phyloP scores from a whole-genome alignment of 1,140 invertebrate genomes.

The Cydia strobilella region DNA sequence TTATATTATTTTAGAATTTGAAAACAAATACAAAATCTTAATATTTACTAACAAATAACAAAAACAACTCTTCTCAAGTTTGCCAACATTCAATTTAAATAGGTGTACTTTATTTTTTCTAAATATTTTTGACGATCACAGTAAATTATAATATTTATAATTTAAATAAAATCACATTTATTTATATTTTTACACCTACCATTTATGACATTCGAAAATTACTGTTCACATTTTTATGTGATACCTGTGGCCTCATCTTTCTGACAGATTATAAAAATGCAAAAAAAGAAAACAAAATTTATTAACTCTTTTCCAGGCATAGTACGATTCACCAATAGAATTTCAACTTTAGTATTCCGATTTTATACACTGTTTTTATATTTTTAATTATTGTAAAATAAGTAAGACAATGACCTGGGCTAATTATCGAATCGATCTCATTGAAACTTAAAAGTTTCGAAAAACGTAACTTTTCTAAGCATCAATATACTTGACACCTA shows the following conservation, averaged over 20 bases:
- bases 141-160: conserved; percentile 11
- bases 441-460: too few relatives aligned
- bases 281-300: too few relatives aligned
- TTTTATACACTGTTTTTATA: too few relatives aligned
- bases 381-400: too few relatives aligned
- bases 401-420: too few relatives aligned
- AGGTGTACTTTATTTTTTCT: background rate
- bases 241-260: too few relatives aligned
- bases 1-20: conserved; percentile 11
- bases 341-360: too few relatives aligned
- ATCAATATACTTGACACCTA: background rate
- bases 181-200: background rate
- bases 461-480: background rate
- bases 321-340: too few relatives aligned
- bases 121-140: conserved; percentile 35
- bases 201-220: background rate
- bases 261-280: too few relatives aligned
- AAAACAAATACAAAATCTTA: conserved; percentile 20
- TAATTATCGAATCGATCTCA: too few relatives aligned
- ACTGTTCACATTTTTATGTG: too few relatives aligned
- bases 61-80: conserved; percentile 34
- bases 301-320: too few relatives aligned
- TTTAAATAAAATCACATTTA: background rate
- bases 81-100: conserved; percentile 36
- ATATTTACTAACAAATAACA: conserved; percentile 19